Evolutionary conservation across 1,140 invertebrate species (phyloP).

Genomic region (Tetraneura akinire): DNA sequence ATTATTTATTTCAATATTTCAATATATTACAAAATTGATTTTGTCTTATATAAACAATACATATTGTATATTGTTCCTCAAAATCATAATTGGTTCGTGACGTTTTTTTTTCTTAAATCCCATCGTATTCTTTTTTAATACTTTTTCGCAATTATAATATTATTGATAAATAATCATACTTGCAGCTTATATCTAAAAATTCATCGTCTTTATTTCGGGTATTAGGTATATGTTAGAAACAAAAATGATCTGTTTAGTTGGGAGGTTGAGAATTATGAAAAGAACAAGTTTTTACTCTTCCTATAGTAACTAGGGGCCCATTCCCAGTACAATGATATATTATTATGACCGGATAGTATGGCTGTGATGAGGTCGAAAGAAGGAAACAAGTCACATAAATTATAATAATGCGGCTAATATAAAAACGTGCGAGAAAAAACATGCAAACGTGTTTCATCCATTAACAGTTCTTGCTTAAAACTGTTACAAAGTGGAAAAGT

Average conservation of each 20-base stretch:
- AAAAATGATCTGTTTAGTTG: neutral
- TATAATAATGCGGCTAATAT: conserved; percentile 28
- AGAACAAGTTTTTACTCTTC: conserved; percentile 2
- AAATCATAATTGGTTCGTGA: too few species aligned
- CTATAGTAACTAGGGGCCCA: conserved; percentile 11
- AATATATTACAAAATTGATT: too few species aligned
- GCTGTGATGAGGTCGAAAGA: conserved; percentile 32
- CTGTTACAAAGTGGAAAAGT: conserved; percentile 26
- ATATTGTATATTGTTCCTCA: too few species aligned
- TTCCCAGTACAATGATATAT: conserved; percentile 38
- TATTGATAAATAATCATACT: too few species aligned
- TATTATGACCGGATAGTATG: conserved; percentile 29
- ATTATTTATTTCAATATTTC: too few species aligned
- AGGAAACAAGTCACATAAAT: conserved; percentile 46
- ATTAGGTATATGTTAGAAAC: neutral
- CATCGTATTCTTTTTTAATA: too few species aligned
- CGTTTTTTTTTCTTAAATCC: too few species aligned
- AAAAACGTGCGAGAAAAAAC: conserved; percentile 28
- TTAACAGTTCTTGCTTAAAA: conserved; percentile 21
- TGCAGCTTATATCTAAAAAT: neutral
- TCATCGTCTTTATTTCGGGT: neutral
- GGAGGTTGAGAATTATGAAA: conserved; percentile 3
- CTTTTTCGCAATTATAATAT: too few species aligned
- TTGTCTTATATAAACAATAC: too few species aligned
- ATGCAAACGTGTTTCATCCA: neutral